These are phyloP conservation scores for Melozone crissalis DNA, from an alignment of 2,113 vertebrate species.

Conservation along the genomic window DNA sequence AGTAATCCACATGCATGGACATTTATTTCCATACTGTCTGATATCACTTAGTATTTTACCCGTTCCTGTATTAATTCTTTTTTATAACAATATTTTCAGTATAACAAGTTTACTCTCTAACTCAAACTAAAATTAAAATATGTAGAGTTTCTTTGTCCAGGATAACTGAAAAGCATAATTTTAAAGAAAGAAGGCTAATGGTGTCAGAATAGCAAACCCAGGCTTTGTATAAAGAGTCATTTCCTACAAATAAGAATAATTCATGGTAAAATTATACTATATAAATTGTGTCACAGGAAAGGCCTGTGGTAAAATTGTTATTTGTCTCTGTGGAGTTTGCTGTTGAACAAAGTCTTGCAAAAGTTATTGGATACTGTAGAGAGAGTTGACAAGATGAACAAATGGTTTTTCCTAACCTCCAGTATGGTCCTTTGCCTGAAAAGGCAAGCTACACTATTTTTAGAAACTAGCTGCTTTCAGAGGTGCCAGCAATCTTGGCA, in stretches of 20 bases:
- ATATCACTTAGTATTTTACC: neutral
- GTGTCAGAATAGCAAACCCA: neutral
- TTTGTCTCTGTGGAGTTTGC: neutral
- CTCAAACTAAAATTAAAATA: neutral
- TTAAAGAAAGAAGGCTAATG: neutral
- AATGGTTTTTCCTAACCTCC: neutral
- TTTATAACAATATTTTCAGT: neutral
- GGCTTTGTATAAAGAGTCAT: neutral
- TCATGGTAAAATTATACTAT: neutral
- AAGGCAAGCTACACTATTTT: neutral
- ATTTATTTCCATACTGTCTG: neutral
- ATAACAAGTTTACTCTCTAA: neutral
- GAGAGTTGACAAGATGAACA: neutral
- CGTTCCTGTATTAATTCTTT: neutral
- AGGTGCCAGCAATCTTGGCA: constrained; percentile 4
- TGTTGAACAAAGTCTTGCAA: neutral
- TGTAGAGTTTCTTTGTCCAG: neutral
- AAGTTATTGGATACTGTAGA: neutral
- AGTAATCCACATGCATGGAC: neutral
- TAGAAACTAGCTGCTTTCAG: constrained; percentile 1
- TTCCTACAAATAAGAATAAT: neutral
- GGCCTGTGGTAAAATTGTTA: neutral
- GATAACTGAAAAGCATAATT: neutral
- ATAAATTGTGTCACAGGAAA: neutral
- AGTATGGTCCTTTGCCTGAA: neutral